Percentiles rank a stretch among this genome's conserved stretches.
These are phyloP conservation scores for Acanthurus leucopareius DNA, from an alignment of 2,797 vertebrate genomes.

Conservation along the genomic window DNA sequence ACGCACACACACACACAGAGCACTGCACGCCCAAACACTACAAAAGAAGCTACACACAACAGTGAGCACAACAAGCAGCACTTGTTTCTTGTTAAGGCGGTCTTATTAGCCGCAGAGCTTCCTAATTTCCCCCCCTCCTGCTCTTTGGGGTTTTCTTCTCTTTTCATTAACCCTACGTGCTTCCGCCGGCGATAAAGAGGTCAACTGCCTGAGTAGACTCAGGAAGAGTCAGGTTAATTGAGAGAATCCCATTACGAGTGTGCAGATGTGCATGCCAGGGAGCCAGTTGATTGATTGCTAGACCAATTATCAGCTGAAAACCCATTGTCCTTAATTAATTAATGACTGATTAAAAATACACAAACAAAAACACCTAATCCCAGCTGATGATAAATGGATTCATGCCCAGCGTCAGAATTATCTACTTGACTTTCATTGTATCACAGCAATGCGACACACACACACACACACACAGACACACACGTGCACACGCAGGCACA, in stretches of 20 bases:
- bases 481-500: constrained; percentile 32
- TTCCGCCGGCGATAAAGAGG: constrained; percentile 67
- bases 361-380: constrained; percentile 79
- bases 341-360: constrained; percentile 77
- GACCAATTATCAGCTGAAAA: constrained; percentile 72
- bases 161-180: constrained; percentile 70
- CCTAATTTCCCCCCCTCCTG: constrained; percentile 34
- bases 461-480: constrained; percentile 19
- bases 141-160: constrained; percentile 50
- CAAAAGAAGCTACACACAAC: constrained; percentile 51
- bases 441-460: constrained; percentile 49
- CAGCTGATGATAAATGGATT: constrained; percentile 67
- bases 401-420: constrained; percentile 62
- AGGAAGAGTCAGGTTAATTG: constrained; percentile 74
- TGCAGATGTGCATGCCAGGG: constrained; percentile 63
- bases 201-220: constrained; percentile 49
- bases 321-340: constrained; percentile 75
- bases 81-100: constrained; percentile 69
- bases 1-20: neutral
- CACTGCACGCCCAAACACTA: neutral
- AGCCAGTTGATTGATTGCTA: constrained; percentile 69
- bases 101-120: constrained; percentile 71
- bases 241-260: constrained; percentile 69
- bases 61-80: constrained; percentile 61
- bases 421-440: constrained; percentile 63